Evolutionary conservation across 1,140 invertebrate genomes (phyloP).

Genomic region (Aethina tumida): DNA sequence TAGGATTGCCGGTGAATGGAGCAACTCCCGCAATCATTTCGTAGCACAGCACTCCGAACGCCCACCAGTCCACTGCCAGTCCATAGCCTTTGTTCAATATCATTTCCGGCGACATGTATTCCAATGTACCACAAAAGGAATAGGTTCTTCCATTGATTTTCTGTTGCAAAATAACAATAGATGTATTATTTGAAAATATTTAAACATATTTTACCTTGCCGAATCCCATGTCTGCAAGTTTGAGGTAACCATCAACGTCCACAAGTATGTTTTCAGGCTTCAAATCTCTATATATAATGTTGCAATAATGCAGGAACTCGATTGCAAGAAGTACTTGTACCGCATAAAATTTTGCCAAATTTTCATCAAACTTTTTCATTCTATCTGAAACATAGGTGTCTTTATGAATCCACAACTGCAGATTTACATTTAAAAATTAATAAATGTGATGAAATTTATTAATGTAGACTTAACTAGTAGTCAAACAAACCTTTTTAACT

Average conservation of each 20-base stretch:
- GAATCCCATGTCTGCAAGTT: conserved; percentile 85
- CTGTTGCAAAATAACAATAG: too few relatives aligned
- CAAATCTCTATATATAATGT: conserved; percentile 84
- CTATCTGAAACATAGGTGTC: conserved; percentile 21
- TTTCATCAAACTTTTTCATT: conserved; percentile 65
- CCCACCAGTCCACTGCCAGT: conserved; percentile 99
- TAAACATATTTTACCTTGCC: conserved; percentile 56
- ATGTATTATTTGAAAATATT: too few relatives aligned
- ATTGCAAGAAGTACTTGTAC: conserved; percentile 83
- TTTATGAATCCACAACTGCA: too few relatives aligned
- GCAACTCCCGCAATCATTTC: conserved; percentile 84
- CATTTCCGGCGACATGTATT: conserved; percentile 94
- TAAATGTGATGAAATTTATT: too few relatives aligned
- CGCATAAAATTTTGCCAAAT: conserved; percentile 79
- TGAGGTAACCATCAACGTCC: conserved; percentile 75
- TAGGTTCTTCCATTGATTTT: conserved; percentile 68
- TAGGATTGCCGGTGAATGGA: conserved; percentile 75
- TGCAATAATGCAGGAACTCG: conserved; percentile 87
- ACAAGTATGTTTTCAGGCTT: conserved; percentile 96
- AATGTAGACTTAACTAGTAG: too few relatives aligned
- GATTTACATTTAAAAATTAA: too few relatives aligned
- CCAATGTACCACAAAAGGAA: conserved; percentile 89
- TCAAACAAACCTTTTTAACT: conserved; percentile 37
- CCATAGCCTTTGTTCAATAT: conserved; percentile 96
- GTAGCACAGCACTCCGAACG: conserved; percentile 84